Percentiles rank a stretch among this genome's conserved stretches.
phyloP scores from a whole-genome alignment of 2,888 invertebrate species.

The Prosapia bicincta region DNA sequence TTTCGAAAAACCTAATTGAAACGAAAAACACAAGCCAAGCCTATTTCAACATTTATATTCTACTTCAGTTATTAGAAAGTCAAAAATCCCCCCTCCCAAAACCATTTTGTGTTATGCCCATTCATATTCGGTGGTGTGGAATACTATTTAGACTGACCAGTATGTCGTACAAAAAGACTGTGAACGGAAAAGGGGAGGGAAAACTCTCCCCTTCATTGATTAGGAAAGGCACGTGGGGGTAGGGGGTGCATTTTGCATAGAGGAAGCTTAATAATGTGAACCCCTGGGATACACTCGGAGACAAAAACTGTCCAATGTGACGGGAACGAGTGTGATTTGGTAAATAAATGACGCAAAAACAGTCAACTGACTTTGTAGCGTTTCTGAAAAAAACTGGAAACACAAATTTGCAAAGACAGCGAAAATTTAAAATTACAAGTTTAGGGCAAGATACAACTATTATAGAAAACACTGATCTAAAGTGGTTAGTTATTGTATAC shows the following conservation, averaged over 20 bases:
- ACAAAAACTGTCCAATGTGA: not conserved
- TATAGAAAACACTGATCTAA: too few species aligned
- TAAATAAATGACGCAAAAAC: too few species aligned
- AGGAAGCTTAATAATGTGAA: constrained; percentile 20
- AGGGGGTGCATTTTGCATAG: constrained; percentile 24
- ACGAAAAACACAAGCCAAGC: not conserved
- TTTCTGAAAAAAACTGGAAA: too few species aligned
- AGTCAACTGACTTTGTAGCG: too few species aligned
- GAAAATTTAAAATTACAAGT: too few species aligned
- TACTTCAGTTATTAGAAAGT: not conserved
- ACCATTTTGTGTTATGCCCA: not conserved
- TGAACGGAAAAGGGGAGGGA: not conserved
- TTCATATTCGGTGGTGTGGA: not conserved
- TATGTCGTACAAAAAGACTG: not conserved
- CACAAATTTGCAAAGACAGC: too few species aligned
- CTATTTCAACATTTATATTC: not conserved
- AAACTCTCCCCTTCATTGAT: constrained; percentile 21
- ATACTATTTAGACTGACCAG: not conserved
- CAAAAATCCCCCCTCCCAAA: not conserved
- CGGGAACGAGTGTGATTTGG: too few species aligned
- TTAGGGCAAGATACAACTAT: too few species aligned
- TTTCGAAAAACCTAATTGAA: not conserved
- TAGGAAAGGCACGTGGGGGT: constrained; percentile 4
- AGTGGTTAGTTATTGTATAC: too few species aligned
- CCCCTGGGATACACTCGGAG: not conserved